Percentiles rank a stretch among this genome's conserved stretches.
phyloP scores from a whole-genome alignment of 2,797 vertebrate species.

The Tangara arthus region DNA sequence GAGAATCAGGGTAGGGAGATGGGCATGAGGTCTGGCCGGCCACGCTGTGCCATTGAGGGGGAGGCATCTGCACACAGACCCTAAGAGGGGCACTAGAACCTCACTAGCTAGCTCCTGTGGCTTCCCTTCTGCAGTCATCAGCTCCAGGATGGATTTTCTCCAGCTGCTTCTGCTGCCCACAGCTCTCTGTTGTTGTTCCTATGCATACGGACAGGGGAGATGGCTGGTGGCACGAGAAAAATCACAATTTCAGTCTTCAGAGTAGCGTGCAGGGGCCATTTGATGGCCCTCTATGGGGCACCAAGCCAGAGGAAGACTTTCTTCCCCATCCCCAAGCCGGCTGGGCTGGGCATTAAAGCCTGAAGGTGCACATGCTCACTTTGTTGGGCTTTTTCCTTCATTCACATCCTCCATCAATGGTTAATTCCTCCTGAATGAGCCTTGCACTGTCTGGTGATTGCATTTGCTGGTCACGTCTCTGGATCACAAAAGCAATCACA shows the following conservation, averaged over 20 bases:
- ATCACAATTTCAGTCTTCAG: neutral
- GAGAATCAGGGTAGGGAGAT: neutral
- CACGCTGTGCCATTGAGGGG: neutral
- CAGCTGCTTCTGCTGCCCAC: neutral
- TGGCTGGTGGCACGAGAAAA: neutral
- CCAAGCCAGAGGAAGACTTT: neutral
- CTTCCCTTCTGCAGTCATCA: neutral
- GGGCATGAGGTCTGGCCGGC: rapidly evolving
- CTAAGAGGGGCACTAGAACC: neutral
- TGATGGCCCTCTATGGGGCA: neutral
- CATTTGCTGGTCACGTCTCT: slow-evolving; percentile 3
- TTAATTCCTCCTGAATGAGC: slow-evolving; percentile 40
- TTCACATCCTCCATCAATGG: slow-evolving; percentile 23
- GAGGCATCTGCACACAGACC: neutral
- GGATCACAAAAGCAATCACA: slow-evolving; percentile 36
- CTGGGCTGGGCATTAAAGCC: neutral
- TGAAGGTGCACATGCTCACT: neutral
- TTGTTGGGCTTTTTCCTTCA: neutral
- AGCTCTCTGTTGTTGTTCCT: neutral
- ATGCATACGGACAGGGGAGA: neutral
- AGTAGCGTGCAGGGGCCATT: neutral
- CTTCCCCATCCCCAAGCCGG: neutral
- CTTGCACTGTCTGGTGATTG: neutral
- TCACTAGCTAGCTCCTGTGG: neutral
- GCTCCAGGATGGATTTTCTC: neutral